Conservation (phyloP, 2,113 vertebrate genomes). For the Piliocolobus tephrosceles region DNA sequence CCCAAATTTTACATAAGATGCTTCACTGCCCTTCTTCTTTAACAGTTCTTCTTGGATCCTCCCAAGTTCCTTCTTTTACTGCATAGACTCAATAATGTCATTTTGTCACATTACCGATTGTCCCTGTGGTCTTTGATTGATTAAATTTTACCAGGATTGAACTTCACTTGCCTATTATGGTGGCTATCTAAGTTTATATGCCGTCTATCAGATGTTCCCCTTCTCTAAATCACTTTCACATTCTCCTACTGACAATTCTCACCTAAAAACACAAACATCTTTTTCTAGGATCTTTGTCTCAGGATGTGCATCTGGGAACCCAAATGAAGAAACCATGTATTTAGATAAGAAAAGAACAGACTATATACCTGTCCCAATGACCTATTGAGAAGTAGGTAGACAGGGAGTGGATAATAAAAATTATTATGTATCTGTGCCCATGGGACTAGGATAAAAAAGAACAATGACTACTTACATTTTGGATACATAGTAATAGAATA, state of each 20-base stretch:
- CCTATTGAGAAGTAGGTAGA: not conserved
- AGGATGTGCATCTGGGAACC: not conserved
- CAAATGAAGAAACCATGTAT: not conserved
- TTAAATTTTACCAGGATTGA: not conserved
- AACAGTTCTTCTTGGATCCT: not conserved
- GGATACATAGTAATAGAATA: not conserved
- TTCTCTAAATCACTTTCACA: not conserved
- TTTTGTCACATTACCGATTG: not conserved
- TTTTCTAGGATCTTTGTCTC: not conserved
- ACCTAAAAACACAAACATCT: not conserved
- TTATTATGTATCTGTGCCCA: too few relatives aligned
- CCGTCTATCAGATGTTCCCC: not conserved
- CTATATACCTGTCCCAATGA: rapidly evolving
- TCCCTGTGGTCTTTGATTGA: not conserved
- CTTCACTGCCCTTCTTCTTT: not conserved
- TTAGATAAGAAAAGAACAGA: not conserved
- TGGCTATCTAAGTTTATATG: not conserved
- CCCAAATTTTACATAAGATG: not conserved
- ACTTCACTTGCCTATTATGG: not conserved
- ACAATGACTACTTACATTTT: not conserved
- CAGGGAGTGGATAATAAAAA: not conserved
- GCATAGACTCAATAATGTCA: not conserved
- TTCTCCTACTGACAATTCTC: not conserved
- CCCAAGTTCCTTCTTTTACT: not conserved
- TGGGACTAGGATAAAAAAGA: not conserved